These are phyloP conservation scores for human DNA, from an alignment of 2,113 vertebrate species.

Conservation along the genomic window DNA sequence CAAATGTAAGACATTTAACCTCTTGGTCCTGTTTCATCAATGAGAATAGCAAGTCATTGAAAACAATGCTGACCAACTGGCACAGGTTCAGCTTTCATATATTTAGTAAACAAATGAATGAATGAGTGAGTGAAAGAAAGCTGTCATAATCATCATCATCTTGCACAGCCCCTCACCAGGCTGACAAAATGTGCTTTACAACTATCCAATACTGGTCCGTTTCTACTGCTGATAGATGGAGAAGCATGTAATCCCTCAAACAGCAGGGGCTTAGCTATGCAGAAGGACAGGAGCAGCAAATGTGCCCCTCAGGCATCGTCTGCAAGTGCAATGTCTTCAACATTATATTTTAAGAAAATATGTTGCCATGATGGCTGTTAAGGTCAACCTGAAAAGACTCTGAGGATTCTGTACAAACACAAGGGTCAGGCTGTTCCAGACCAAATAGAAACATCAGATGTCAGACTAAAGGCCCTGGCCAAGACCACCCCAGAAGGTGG, in stretches of 20 bases:
- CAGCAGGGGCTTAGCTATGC: background rate
- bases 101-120: background rate
- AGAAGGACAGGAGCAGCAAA: no score
- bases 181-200: background rate
- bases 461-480: background rate
- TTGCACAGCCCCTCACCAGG: background rate
- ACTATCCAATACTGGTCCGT: background rate
- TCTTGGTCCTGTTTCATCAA: background rate
- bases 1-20: background rate
- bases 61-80: background rate
- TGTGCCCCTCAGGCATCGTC: background rate
- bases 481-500: slow-evolving; percentile 22
- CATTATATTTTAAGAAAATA: background rate
- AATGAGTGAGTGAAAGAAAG: background rate
- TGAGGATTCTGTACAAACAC: background rate
- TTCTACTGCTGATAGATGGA: background rate
- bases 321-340: background rate
- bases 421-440: background rate
- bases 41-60: background rate
- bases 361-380: background rate
- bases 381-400: background rate
- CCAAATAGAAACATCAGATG: background rate
- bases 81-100: rapidly evolving
- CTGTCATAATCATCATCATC: background rate
- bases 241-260: background rate